Base-by-base conservation (phyloP, 2,888 invertebrate species). In the Epirrhoe tristata region DNA sequence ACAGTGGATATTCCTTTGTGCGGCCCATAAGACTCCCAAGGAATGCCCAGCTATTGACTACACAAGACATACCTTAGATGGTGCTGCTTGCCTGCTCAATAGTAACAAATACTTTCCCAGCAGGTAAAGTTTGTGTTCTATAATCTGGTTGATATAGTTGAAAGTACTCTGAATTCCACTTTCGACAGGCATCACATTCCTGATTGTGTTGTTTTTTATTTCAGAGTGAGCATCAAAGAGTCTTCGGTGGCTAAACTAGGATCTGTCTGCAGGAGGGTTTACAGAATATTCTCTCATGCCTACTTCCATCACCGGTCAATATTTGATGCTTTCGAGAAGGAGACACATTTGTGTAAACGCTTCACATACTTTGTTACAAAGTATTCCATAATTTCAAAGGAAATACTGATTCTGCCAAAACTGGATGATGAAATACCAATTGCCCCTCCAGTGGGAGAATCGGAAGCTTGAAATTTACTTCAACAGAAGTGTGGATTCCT, bases 71-170 rank as follows among this genome's bases (percentile, higher is more conserved):
- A 99, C 99, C 52, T 94, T 99, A 71, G 99, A 99, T 92, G 99
- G 99, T 39, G 99, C 99, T 73, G 99, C 99, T 73, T 99, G 99
- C 94, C 95, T 99, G 79, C 95, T 99, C 71, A 99, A 99, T 93
- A 99, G 98, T 94, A 99, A 99, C 93, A 99, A 99, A 95, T 99
- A 99, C 93, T 99, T 99, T 93, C 99, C 99, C 71, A 99, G 99
- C 96, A 97, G 98, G 98, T 98, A 48, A 24, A 34, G 24, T 48
- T 6, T 16, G 6, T 10, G 31, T 12, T 31, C 16, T 39, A 7
- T 50, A 17, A n/a, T 61, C 54, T 39, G 7, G n/a, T 60, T 36
- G 8, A 5, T 12, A 43, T 43, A 10, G 14, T 4, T 14, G 12
- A 12, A 43, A 12, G 12, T 43, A 12, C 39, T 43, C 12, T 43